Base-by-base conservation (phyloP, 2,113 vertebrate species). In the Cyprinodon variegatus region DNA sequence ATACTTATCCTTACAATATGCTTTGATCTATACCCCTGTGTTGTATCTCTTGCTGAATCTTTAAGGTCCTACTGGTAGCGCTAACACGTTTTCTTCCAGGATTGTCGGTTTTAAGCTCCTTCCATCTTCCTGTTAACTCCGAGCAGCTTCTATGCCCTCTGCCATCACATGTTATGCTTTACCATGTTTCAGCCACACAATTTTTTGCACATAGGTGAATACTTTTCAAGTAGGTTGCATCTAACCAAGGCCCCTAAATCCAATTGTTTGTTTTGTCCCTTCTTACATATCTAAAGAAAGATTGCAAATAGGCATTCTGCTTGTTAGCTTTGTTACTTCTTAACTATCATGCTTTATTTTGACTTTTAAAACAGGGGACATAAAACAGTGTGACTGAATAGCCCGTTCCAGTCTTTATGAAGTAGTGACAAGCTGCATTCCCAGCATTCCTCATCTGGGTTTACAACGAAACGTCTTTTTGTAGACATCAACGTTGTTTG, bases 401-500 rank as follows among this genome's bases (percentile, higher is more conserved):
- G 22, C 48, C 20, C 15, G 3, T 37, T 17, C 8, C 13, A 45
- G 45, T 7, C 41, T 73, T 73, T 38, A 69, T 65, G 67, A 79
- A 65, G 14, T 8, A 22, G 8, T 0, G 13, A 68, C 78, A 60
- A 46, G 50, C 68, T 50, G 43, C 67, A 53, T 61, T 60, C 64
- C 40, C 63, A 57, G 12, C 9, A 43, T 53, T 72, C 65, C 11
- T 53, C 50, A 20, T 61, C 65, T 61, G 22, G 14, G 8, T 63
- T 68, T 10, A 4, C 17, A 39, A 50, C 20, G 59, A 20, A 66
- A 7, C 39, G 72, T 65, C 65, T 57, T 38, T 60, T 57, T 82
- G 66, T 63, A 46, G 72, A 81, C 77, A 70, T 81, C 79, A 57
- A 68, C 74, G 45, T 72, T 68, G 70, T 64, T 65, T 61, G 29